Percentiles rank a stretch among this genome's conserved stretches.
Evolutionary conservation across 2,888 invertebrate genomes (phyloP).

Genomic region (Fragum sueziense): DNA sequence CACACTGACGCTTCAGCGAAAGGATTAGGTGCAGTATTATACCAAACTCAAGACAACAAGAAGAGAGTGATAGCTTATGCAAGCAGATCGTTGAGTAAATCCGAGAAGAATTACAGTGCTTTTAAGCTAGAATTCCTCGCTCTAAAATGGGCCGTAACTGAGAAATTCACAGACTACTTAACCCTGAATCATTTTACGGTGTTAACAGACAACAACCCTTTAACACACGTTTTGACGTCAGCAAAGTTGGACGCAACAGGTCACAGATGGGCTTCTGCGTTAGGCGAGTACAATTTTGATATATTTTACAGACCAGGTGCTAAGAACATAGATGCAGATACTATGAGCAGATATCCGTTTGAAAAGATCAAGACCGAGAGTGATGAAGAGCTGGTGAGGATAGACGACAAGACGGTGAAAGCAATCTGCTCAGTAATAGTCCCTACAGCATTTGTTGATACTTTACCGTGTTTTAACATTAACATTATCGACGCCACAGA

Average conservation of each 20-base stretch:
- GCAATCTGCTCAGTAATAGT: not conserved
- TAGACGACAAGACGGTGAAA: constrained; percentile 3
- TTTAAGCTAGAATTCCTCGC: constrained; percentile 8
- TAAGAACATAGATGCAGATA: constrained; percentile 10
- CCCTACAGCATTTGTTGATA: not conserved
- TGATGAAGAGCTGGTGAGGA: not conserved
- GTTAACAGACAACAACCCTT: constrained; percentile 13
- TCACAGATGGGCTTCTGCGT: constrained; percentile 10
- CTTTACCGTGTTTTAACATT: not conserved
- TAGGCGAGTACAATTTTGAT: constrained; percentile 1
- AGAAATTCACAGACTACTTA: constrained; percentile 13
- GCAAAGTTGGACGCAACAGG: constrained; percentile 20
- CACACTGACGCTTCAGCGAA: constrained; percentile 45
- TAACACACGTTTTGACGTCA: not conserved
- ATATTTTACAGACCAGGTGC: not conserved
- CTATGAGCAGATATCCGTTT: not conserved
- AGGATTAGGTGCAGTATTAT: constrained; percentile 50
- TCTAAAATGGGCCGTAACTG: constrained; percentile 11
- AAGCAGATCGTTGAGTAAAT: constrained; percentile 11
- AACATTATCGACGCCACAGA: not conserved
- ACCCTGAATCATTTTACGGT: not conserved
- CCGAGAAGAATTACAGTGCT: constrained; percentile 2
- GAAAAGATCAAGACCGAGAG: not conserved
- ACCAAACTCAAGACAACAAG: constrained; percentile 39
- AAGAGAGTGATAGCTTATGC: constrained; percentile 55